Evolutionary conservation across 2,888 invertebrate genomes (phyloP).

Genomic region (Apodemia duryi): DNA sequence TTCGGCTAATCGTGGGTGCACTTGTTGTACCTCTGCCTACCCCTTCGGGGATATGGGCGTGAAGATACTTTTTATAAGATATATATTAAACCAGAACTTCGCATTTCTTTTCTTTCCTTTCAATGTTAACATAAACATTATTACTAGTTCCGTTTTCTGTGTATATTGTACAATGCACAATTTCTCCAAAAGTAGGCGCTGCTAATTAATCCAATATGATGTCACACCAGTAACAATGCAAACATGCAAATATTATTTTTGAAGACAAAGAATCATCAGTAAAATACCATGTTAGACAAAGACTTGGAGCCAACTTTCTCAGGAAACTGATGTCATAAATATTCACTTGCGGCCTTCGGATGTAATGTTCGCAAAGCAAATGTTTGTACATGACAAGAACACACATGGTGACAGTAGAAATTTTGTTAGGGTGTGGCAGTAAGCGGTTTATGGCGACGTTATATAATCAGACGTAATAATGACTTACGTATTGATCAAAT

Average conservation of each 20-base stretch:
- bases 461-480: constrained; percentile 21
- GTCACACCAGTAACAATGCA: neutral
- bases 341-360: constrained; percentile 42
- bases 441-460: constrained; percentile 16
- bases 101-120: too few species aligned
- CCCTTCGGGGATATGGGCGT: too few species aligned
- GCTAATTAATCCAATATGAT: neutral
- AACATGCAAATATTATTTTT: constrained; percentile 7
- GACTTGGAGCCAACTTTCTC: constrained; percentile 50
- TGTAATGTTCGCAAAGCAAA: constrained; percentile 42
- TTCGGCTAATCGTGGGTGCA: too few species aligned
- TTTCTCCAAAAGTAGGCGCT: neutral
- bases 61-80: too few species aligned
- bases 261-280: neutral
- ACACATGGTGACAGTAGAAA: constrained; percentile 38
- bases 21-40: too few species aligned
- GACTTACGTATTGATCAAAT: constrained; percentile 1
- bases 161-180: neutral
- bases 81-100: too few species aligned
- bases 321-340: constrained; percentile 46
- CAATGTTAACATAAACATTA: too few species aligned
- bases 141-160: too few species aligned
- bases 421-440: constrained; percentile 33
- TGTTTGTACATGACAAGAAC: constrained; percentile 36
- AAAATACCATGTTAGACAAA: constrained; percentile 20